Percentiles rank a stretch among this genome's conserved stretches.
These are phyloP conservation scores for Lasioglossum oenotherae DNA, from an alignment of 2,888 invertebrate genomes.

Conservation along the genomic window DNA sequence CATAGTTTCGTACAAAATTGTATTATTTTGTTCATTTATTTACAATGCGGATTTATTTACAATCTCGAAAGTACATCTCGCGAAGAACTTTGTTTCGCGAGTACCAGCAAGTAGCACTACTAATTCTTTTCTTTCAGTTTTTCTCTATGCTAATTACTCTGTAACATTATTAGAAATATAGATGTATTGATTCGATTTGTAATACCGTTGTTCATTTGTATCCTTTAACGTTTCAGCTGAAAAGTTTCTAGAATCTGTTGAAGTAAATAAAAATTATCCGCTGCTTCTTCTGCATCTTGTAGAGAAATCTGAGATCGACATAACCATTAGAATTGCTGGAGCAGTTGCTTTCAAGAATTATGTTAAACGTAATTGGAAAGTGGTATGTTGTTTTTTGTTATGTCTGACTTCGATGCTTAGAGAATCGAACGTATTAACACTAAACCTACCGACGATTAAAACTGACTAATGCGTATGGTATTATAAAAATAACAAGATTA, in stretches of 20 bases:
- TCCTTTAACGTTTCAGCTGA: conserved; percentile 89
- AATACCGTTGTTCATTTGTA: not conserved
- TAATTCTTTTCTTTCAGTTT: not conserved
- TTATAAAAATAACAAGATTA: too few relatives aligned
- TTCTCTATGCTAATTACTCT: not conserved
- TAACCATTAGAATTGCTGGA: conserved; percentile 94
- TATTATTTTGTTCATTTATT: not conserved
- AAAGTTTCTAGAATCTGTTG: conserved; percentile 95
- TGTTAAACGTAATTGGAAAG: conserved; percentile 97
- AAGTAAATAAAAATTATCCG: conserved; percentile 96
- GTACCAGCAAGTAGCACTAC: not conserved
- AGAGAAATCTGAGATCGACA: conserved; percentile 92
- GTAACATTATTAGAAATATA: not conserved
- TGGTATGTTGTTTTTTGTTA: conserved; percentile 86
- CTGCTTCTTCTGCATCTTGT: conserved; percentile 93
- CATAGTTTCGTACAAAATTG: not conserved
- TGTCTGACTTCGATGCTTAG: not conserved
- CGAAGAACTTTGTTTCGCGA: not conserved
- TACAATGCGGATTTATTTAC: not conserved
- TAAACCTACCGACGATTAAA: too few relatives aligned
- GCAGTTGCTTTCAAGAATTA: conserved; percentile 99
- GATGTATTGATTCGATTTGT: not conserved
- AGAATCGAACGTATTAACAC: not conserved
- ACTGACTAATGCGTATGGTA: too few relatives aligned
- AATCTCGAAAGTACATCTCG: not conserved